These are phyloP conservation scores for Colletes collaris DNA, from an alignment of 2,888 invertebrate species.

Conservation along the genomic window DNA sequence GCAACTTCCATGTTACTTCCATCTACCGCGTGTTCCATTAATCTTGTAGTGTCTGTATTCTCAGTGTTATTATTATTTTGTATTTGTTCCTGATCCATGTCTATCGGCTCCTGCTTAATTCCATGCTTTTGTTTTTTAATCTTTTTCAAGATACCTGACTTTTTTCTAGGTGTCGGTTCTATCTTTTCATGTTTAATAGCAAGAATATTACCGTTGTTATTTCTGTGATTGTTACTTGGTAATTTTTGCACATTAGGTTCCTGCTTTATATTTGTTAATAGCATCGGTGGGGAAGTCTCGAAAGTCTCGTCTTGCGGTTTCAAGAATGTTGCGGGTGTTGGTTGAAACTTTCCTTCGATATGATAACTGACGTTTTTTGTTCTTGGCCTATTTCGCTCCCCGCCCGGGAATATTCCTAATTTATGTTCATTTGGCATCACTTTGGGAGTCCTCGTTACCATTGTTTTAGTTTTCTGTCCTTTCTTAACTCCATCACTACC, in stretches of 20 bases:
- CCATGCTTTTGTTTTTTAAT: conserved; percentile 64
- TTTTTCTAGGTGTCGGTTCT: conserved; percentile 63
- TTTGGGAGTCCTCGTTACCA: conserved; percentile 85
- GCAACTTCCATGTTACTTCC: conserved; percentile 77
- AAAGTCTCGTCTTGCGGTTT: conserved; percentile 73
- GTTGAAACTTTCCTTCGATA: conserved; percentile 84
- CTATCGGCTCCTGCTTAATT: conserved; percentile 74
- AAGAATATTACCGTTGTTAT: conserved; percentile 77
- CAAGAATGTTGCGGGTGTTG: conserved; percentile 85
- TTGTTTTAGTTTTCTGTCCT: conserved; percentile 85
- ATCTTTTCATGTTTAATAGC: conserved; percentile 59
- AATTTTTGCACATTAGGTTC: conserved; percentile 63
- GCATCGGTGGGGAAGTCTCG: conserved; percentile 5
- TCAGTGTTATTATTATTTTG: conserved; percentile 68
- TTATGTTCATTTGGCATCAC: conserved; percentile 80
- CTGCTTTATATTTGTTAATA: conserved; percentile 57
- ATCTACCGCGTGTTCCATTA: conserved; percentile 73
- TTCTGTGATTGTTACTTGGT: conserved; percentile 70
- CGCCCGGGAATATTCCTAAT: conserved; percentile 80
- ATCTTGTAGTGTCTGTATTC: conserved; percentile 64
- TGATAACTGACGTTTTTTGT: conserved; percentile 88
- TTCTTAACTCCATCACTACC: conserved; percentile 84
- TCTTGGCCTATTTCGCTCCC: conserved; percentile 85
- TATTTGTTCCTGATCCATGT: conserved; percentile 54
- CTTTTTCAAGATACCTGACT: conserved; percentile 57